Evolutionary conservation across 2,113 vertebrate species (phyloP).

Genomic region (Micromys minutus): DNA sequence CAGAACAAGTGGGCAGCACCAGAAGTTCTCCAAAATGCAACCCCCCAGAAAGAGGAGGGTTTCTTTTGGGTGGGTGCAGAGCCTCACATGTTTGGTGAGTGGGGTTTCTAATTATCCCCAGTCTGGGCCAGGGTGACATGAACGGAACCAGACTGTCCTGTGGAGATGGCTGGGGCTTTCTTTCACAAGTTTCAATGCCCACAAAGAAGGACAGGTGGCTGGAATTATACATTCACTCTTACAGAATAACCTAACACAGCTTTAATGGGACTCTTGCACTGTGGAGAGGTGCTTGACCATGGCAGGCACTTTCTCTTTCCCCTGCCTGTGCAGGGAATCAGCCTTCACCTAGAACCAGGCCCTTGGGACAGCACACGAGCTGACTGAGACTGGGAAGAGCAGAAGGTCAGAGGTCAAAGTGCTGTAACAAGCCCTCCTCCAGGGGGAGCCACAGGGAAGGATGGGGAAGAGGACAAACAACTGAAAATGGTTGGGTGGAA

Average conservation of each 20-base stretch:
- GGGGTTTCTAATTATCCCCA: not conserved
- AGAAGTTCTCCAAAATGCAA: not conserved
- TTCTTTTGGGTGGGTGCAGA: not conserved
- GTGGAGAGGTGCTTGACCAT: not conserved
- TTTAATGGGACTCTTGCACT: not conserved
- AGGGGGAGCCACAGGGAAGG: too few species aligned
- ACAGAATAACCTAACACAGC: not conserved
- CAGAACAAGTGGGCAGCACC: not conserved
- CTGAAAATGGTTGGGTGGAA: not conserved
- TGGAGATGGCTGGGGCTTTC: not conserved
- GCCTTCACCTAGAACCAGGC: not conserved
- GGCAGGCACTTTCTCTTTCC: not conserved
- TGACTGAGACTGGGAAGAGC: accelerated
- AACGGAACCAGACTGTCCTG: not conserved
- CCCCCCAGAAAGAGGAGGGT: not conserved
- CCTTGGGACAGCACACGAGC: accelerated
- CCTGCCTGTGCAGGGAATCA: not conserved
- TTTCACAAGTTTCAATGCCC: not conserved
- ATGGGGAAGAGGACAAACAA: too few species aligned
- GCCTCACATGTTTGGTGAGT: not conserved
- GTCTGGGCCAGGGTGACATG: not conserved
- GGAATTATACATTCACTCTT: not conserved
- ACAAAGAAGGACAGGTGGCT: not conserved
- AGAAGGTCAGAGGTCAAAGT: accelerated
- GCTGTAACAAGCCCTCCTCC: accelerated